These are phyloP conservation scores for Smutsia gigantea DNA, from an alignment of 2,797 vertebrate genomes.

Conservation along the genomic window DNA sequence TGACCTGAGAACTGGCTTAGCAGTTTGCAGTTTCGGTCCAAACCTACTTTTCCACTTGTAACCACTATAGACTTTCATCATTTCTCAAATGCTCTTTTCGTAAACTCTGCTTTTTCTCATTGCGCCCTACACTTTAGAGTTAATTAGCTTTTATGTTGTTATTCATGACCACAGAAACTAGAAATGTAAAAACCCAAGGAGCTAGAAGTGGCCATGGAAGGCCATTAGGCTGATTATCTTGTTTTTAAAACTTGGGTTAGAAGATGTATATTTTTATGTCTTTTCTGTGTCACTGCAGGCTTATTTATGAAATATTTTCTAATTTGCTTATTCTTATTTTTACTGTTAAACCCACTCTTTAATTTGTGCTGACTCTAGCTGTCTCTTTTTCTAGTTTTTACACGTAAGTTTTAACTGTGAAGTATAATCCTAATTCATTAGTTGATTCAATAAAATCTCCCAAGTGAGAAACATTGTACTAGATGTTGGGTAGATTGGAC, in stretches of 20 bases:
- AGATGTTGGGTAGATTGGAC: background rate
- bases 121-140: background rate
- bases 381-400: background rate
- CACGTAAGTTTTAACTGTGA: background rate
- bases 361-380: background rate
- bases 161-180: background rate
- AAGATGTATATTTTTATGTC: background rate
- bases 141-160: slow-evolving; percentile 29
- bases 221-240: background rate
- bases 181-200: slow-evolving; percentile 8
- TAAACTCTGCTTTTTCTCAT: slow-evolving; percentile 37
- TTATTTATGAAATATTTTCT: background rate
- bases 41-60: slow-evolving; percentile 18
- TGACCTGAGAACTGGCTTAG: slow-evolving; percentile 21
- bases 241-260: background rate
- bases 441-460: slow-evolving; percentile 1
- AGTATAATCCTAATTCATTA: background rate
- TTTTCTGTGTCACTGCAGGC: background rate
- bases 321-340: background rate
- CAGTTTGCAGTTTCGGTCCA: slow-evolving; percentile 26
- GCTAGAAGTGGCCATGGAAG: slow-evolving; percentile 1
- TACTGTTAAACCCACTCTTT: background rate
- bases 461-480: background rate
- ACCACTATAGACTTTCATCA: background rate
- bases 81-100: background rate